A percentile compares a stretch with the other conserved stretches of the same genome.
Evolutionary conservation across 2,113 vertebrate genomes (phyloP).

Genomic region (Aleadryas rufinucha): DNA sequence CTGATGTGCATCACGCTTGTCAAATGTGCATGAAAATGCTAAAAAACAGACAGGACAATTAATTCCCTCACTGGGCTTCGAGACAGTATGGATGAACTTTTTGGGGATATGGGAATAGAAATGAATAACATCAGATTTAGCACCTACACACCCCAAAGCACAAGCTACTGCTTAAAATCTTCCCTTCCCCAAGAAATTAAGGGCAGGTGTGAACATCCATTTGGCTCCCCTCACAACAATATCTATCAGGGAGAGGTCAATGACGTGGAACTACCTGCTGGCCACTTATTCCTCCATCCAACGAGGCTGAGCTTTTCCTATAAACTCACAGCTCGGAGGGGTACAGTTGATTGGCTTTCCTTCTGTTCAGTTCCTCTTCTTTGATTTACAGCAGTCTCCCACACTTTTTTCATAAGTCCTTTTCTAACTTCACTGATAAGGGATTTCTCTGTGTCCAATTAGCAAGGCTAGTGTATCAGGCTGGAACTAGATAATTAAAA

Average conservation of each 20-base stretch:
- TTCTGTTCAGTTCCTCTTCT: constrained; percentile 60
- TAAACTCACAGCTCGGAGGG: constrained; percentile 51
- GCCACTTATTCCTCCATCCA: constrained; percentile 9
- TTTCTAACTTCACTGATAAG: constrained; percentile 49
- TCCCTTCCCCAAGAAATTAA: background rate
- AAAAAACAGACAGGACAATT: background rate
- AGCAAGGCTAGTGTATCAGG: constrained; percentile 50
- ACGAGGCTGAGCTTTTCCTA: background rate
- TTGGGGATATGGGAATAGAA: background rate
- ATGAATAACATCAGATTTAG: background rate
- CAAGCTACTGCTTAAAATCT: background rate
- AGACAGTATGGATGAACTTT: background rate
- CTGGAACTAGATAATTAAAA: constrained; percentile 64
- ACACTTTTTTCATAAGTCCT: constrained; percentile 17
- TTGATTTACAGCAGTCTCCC: constrained; percentile 57
- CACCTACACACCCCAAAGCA: background rate
- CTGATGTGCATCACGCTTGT: background rate
- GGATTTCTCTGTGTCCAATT: constrained; percentile 61
- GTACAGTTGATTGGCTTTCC: constrained; percentile 55
- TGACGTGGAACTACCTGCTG: constrained; percentile 56
- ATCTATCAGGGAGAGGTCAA: constrained; percentile 39
- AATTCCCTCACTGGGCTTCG: background rate
- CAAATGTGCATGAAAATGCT: background rate
- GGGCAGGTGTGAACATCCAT: constrained; percentile 8
- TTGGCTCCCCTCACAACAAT: background rate